Evolutionary conservation across 92 coral and sea anemone genomes (phyloP).

Genomic region (Heliopora coerulea): DNA sequence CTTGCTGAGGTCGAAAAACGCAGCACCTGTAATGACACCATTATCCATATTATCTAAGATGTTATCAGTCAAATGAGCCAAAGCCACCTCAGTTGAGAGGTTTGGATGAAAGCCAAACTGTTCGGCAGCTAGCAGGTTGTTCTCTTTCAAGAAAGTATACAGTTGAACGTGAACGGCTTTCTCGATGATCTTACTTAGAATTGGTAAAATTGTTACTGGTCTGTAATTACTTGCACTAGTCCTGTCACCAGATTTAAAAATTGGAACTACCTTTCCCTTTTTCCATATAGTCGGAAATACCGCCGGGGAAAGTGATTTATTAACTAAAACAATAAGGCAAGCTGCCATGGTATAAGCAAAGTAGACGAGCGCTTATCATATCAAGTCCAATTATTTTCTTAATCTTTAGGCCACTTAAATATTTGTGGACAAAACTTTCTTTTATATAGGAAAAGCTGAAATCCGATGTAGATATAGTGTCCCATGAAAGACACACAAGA

Average conservation of each 20-base stretch:
- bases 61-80: conserved; percentile 7
- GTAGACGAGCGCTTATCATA: too few relatives aligned
- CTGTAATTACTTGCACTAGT: conserved; percentile 28
- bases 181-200: conserved; percentile 21
- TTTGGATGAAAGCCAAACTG: conserved; percentile 36
- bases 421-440: too few relatives aligned
- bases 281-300: conserved; percentile 5
- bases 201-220: conserved; percentile 32
- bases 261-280: not conserved
- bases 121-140: conserved; percentile 10
- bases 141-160: conserved; percentile 3
- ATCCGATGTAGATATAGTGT: too few relatives aligned
- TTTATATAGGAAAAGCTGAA: too few relatives aligned
- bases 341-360: too few relatives aligned
- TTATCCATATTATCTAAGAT: conserved; percentile 24
- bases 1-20: conserved; percentile 24
- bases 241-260: conserved; percentile 1
- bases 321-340: too few relatives aligned
- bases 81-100: conserved; percentile 30
- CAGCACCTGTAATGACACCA: conserved; percentile 32
- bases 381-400: too few relatives aligned
- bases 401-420: too few relatives aligned
- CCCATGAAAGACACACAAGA: too few relatives aligned
- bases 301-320: not conserved
- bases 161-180: conserved; percentile 28